These are phyloP conservation scores for Philotrypesis tridentata DNA, from an alignment of 1,140 invertebrate genomes.

Conservation along the genomic window DNA sequence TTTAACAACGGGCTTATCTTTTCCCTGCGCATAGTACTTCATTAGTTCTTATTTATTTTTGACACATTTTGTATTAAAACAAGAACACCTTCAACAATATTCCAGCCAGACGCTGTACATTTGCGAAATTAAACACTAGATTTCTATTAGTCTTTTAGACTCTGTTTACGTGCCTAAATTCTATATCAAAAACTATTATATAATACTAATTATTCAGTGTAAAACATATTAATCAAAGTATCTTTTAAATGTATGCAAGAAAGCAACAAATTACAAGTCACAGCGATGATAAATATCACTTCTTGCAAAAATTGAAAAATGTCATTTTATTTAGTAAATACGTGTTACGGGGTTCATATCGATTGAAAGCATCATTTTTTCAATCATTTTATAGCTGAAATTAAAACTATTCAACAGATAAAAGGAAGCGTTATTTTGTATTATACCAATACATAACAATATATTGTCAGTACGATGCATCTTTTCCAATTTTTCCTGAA, in stretches of 20 bases:
- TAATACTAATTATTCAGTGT: neutral
- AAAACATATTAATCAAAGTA: neutral
- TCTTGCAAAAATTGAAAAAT: neutral
- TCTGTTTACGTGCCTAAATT: neutral
- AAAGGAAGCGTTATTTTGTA: neutral
- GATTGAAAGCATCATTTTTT: too few relatives aligned
- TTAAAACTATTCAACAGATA: neutral
- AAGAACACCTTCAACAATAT: constrained; percentile 57
- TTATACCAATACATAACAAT: constrained; percentile 19
- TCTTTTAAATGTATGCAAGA: neutral
- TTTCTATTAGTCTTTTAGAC: constrained; percentile 15
- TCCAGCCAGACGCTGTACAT: constrained; percentile 46
- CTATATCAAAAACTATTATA: neutral
- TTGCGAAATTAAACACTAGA: constrained; percentile 8
- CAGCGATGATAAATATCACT: neutral
- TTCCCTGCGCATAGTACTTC: constrained; percentile 42
- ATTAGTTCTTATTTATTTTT: constrained; percentile 38
- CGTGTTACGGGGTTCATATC: neutral
- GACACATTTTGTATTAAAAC: neutral
- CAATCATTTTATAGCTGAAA: neutral
- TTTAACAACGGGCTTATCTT: constrained; percentile 62
- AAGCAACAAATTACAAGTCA: neutral
- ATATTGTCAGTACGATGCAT: constrained; percentile 11
- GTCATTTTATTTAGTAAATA: neutral
- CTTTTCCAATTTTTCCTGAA: neutral